Evolutionary conservation across 1,140 invertebrate species (phyloP).

Genomic region (Zaprionus taronus): DNA sequence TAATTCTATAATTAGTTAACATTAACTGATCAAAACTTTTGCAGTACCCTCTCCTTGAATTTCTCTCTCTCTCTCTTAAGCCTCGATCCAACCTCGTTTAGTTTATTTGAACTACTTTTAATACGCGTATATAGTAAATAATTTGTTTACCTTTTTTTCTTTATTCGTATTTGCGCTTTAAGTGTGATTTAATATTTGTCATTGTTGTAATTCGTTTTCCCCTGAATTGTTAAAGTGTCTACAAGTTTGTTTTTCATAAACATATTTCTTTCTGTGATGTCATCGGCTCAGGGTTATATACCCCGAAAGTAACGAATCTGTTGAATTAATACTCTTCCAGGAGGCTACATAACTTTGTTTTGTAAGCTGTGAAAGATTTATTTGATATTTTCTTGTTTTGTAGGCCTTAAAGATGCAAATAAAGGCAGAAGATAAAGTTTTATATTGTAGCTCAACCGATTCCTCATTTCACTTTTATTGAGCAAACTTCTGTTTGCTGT

Average conservation of each 20-base stretch:
- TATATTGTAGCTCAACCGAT: background rate
- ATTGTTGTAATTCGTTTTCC: conserved; percentile 43
- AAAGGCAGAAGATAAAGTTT: too few relatives aligned
- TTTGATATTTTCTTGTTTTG: background rate
- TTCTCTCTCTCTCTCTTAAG: background rate
- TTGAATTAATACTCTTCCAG: background rate
- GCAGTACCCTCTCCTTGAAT: too few relatives aligned
- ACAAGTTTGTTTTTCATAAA: conserved; percentile 16
- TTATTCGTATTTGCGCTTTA: conserved; percentile 18
- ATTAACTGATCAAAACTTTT: too few relatives aligned
- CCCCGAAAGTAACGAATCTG: background rate
- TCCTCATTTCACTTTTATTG: background rate
- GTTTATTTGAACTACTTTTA: background rate
- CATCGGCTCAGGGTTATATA: conserved; percentile 31
- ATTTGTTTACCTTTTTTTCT: conserved; percentile 22
- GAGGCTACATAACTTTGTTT: background rate
- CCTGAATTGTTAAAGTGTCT: conserved; percentile 12
- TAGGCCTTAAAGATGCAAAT: too few relatives aligned
- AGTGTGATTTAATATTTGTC: conserved; percentile 42
- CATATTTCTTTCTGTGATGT: conserved; percentile 48
- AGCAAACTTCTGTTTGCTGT: background rate
- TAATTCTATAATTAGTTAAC: too few relatives aligned
- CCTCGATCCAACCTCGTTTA: background rate
- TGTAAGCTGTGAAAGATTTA: background rate
- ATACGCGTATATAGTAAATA: background rate